Base-by-base conservation (phyloP, 2,113 vertebrate species). In the Columba janthina region DNA sequence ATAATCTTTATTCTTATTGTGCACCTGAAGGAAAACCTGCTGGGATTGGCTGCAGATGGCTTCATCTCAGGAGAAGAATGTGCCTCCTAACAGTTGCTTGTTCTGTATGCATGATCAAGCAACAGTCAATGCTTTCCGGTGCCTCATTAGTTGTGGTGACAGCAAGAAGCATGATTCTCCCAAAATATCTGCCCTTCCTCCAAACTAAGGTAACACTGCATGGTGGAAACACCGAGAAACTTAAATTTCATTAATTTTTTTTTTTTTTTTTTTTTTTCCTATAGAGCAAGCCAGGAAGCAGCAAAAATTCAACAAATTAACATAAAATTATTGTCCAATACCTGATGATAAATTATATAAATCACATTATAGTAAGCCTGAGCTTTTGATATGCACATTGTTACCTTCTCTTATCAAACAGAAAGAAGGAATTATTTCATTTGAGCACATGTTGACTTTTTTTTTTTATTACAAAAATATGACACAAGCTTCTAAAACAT, bases 121-220 rank as follows among this genome's bases (percentile, higher is more conserved):
- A 97, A 96, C 97, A 97, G 98, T 97, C 97, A 98, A 98, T 97
- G 97, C 95, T 97, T 98, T 98, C 97, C 86, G 98, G 98, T 98
- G 98, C 98, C 98, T 99, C 98, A 99, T 99, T 98, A 99, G 97
- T 93, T 96, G 85, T 95, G 93, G 90, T 97, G 97, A 98, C 98
- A 98, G 97, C 96, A 98, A 99, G 98, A 99, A 98, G 81, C 88
- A 98, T 95, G 94, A 96, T 94, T 95, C 74, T 97, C 97, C 87
- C 92, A 82, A 97, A 98, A 98, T 98, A 97, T 82, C 82, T 98
- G 97, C 96, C 98, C 97, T 98, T 98, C 94, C 94, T 96, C 94
- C 64, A 91, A 96, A 90, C 90, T 93, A 77, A 89, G 90, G 97
- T 96, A 95, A 95, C 78, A 72, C 72, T 92, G 88, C 94, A 82